phyloP scores from a whole-genome alignment of 37 sponge, comb jelly and placozoan species.

The Beroe forskalii region DNA sequence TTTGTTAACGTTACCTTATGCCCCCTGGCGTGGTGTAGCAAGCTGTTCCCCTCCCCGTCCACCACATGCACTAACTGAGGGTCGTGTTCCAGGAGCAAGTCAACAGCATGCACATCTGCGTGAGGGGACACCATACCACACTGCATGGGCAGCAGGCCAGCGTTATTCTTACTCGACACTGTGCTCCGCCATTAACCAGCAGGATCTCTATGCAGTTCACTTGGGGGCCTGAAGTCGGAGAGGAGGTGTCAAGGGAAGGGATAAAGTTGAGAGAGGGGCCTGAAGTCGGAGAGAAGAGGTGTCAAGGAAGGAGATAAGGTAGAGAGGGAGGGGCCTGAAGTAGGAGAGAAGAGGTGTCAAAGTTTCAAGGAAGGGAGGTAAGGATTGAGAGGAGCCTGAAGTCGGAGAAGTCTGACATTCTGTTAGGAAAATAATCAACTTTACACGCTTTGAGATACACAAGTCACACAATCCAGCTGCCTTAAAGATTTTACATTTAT shows the following conservation, averaged over 20 bases:
- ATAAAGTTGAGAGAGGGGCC: background rate
- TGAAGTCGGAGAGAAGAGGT: background rate
- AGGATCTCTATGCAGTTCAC: background rate
- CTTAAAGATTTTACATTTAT: no score
- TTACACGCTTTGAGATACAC: no score
- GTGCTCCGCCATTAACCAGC: background rate
- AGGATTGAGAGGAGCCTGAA: no score
- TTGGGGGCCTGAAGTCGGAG: conserved; percentile 50
- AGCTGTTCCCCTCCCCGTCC: background rate
- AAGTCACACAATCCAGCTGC: no score
- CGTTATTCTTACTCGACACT: background rate
- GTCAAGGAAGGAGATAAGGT: background rate
- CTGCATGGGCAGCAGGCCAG: background rate
- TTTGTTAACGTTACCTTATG: background rate
- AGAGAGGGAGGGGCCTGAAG: background rate
- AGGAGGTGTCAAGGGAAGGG: background rate
- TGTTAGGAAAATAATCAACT: no score
- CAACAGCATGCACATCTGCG: background rate
- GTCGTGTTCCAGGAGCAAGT: conserved; percentile 26
- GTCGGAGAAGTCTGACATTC: no score
- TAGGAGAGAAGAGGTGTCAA: background rate
- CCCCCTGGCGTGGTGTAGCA: conserved; percentile 2
- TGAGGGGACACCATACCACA: background rate
- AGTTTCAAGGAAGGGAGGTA: background rate
- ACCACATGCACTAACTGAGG: background rate